Evolutionary conservation across 2,888 invertebrate genomes (phyloP).

Genomic region (Trissolcus brochymenae): DNA sequence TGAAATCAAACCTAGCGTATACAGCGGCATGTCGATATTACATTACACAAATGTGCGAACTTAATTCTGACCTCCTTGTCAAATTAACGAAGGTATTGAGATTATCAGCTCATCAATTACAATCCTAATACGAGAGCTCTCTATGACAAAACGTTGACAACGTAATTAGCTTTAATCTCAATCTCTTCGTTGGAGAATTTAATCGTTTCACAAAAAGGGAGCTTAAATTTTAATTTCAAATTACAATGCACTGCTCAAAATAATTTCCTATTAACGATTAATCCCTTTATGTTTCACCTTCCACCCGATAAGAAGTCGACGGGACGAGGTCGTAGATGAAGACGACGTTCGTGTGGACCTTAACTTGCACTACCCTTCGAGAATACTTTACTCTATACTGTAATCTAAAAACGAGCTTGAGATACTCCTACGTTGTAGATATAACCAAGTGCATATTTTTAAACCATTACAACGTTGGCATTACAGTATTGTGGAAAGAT

Average conservation of each 20-base stretch:
- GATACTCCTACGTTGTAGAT: constrained; percentile 45
- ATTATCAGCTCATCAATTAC: constrained; percentile 13
- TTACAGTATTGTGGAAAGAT: constrained; percentile 17
- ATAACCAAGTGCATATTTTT: constrained; percentile 59
- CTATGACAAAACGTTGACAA: too few relatives aligned
- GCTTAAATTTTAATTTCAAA: not conserved
- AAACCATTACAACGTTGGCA: constrained; percentile 42
- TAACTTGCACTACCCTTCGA: constrained; percentile 21
- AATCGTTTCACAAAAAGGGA: not conserved
- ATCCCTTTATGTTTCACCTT: constrained; percentile 24
- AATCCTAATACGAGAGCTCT: not conserved
- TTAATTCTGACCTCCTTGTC: constrained; percentile 24
- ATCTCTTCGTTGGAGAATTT: not conserved
- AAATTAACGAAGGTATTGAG: constrained; percentile 20
- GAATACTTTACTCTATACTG: constrained; percentile 24
- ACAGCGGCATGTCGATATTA: constrained; percentile 11
- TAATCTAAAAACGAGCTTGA: constrained; percentile 1
- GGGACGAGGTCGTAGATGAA: constrained; percentile 28
- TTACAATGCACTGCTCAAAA: constrained; percentile 22
- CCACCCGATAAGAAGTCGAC: constrained; percentile 19
- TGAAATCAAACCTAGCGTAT: not conserved
- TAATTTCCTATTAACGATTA: constrained; percentile 16
- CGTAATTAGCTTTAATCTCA: not conserved
- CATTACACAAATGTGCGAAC: constrained; percentile 22
- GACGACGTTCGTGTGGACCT: constrained; percentile 17